Percentiles rank a stretch among this genome's conserved stretches.
Evolutionary conservation across 2,797 vertebrate genomes (phyloP).

Genomic region (Tenualosa ilisha): DNA sequence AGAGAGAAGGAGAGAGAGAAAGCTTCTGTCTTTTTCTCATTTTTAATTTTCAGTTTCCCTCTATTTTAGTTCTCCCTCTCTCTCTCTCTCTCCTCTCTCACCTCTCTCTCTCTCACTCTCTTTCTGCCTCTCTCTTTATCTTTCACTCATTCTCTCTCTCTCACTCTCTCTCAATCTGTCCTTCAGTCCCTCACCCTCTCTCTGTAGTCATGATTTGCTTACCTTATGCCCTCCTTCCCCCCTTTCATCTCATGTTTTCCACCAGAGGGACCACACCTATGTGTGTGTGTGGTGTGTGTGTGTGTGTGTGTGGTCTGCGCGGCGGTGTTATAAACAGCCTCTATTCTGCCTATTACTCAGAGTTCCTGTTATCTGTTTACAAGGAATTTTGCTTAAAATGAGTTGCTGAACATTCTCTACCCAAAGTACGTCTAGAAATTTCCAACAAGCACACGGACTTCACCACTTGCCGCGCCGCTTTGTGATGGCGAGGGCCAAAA

Average conservation of each 20-base stretch:
- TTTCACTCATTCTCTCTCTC: not conserved
- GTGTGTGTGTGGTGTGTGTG: not conserved
- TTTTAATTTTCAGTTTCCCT: constrained; percentile 60
- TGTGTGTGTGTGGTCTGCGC: too few species aligned
- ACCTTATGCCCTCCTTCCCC: constrained; percentile 16
- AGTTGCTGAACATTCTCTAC: not conserved
- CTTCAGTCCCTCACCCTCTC: constrained; percentile 1
- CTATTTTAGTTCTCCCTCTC: constrained; percentile 48
- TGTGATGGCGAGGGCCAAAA: too few species aligned
- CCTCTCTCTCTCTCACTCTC: constrained; percentile 30
- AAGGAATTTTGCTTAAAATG: not conserved
- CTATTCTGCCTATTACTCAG: not conserved
- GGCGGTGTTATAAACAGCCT: too few species aligned
- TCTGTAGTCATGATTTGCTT: constrained; percentile 28
- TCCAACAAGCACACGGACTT: not conserved
- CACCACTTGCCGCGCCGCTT: not conserved
- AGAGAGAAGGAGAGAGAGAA: not conserved
- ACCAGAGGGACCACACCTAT: not conserved
- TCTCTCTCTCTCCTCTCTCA: not conserved
- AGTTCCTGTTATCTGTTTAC: not conserved
- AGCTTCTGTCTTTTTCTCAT: constrained; percentile 50
- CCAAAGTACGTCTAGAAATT: not conserved
- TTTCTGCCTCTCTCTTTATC: not conserved
- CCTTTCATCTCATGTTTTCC: constrained; percentile 18
- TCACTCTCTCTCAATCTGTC: not conserved